Evolutionary conservation across 2,113 vertebrate species (phyloP), one percentile per base, ranked within the genome.

Genomic region (Nymphicus hollandicus): DNA sequence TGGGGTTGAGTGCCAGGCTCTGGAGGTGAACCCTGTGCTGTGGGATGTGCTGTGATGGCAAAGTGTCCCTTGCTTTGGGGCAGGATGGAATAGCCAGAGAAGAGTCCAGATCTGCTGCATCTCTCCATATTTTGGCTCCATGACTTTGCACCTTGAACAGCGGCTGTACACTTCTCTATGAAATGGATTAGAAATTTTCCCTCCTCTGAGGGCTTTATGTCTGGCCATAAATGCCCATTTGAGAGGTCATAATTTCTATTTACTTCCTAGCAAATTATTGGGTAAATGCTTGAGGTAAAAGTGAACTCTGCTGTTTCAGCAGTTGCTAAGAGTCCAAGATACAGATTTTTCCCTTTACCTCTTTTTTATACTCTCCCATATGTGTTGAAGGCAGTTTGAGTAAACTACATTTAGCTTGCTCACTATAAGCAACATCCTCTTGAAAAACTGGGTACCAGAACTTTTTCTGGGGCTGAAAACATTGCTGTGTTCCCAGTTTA

Each of bases 51-150:
- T 16, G 29, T 0, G 5, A 69, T 83, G 93, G 35, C 68, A 52
- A 9, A 73, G 12, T 0, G 0, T 22, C 13, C 43, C 47, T 47
- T 23, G 43, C 85, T 49, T 50, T 25, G 49, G 60, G 37, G 31
- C 27, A 31, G 60, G n/a, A 22, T 2, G 1, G 33, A 61, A 31
- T 5, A 35, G 46, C 9, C 5, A 5, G 35, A 28, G 31, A 19
- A 65, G 27, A 46, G 55, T 17, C 25, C 7, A 0, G 33, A 3
- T 52, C 14, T 64, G 68, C 70, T 31, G 47, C 50, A 1, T 35
- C 41, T 58, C 65, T 35, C 43, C 0, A 0, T 16, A 2, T 14
- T 43, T 53, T n/a, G 37, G n/a, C 29, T 44, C 58, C 0, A 0
- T 44, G 70, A 24, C 20, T 43, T 29, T 44, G 60, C 29, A 20